Evolutionary conservation across 2,888 invertebrate species (phyloP), one percentile per base, ranked within the genome.

Genomic region (Andrena trimmerana): DNA sequence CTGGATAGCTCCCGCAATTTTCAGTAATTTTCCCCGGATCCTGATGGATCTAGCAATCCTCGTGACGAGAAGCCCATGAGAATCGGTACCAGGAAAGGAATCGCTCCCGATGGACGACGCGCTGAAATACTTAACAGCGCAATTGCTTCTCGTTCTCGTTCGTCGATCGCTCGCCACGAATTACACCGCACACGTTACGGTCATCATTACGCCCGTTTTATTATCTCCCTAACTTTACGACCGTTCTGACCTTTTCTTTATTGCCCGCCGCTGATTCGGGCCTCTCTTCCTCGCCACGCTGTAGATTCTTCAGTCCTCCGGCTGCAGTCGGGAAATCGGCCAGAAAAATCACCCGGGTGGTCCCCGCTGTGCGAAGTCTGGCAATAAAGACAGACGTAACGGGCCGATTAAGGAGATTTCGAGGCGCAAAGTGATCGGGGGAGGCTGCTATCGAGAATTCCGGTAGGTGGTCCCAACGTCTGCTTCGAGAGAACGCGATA

Each of bases 151-250:
- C 42, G 42, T 13, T 42, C 13, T 57, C 27, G 48, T 36, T 63
- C 13, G 60, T 3, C 27, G 13, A 33, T 50, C 8, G 36, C 48
- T 27, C n/a, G 67, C 59, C 8, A 5, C 73, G 76, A 75, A 81
- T 84, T 84, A 80, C 81, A 62, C 82, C 78, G 74, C 68, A 59
- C 76, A 62, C 81, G 76, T 72, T 83, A 83, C 84, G 52, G 63
- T 20, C 67, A 72, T 87, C 83, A 78, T 88, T 81, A 81, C 76
- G 42, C 36, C 16, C 74, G 83, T 88, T 90, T 90, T 89, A 89
- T 90, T 86, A 83, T 86, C 84, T 80, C 81, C 81, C 85, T 86
- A 85, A 89, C 82, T 90, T 90, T 90, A 91, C 87, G 89, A 88
- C 59, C 86, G 66, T 78, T 71, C 84, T 86, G 88, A 88, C 87